phyloP scores from a whole-genome alignment of 2,888 invertebrate species.

The Zaprionus lineosus region DNA sequence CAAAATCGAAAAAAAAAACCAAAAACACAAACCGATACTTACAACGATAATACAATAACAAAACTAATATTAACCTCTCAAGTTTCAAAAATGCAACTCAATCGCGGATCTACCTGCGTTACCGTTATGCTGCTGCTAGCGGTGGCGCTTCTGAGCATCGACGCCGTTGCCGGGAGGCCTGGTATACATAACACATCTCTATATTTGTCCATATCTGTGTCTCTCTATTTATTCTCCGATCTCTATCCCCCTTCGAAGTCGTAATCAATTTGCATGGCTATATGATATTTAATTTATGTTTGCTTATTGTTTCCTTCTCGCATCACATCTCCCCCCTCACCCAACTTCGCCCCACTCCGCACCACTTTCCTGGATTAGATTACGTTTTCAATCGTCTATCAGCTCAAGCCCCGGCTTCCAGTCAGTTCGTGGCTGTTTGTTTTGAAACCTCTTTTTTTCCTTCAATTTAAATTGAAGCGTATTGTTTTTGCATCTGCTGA shows the following conservation, averaged over 20 bases:
- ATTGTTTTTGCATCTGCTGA: too few relatives aligned
- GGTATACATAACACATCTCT: constrained; percentile 42
- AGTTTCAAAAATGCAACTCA: constrained; percentile 58
- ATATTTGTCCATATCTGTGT: too few relatives aligned
- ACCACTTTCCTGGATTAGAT: constrained; percentile 5
- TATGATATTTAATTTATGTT: constrained; percentile 51
- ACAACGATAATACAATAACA: too few relatives aligned
- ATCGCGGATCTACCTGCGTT: constrained; percentile 29
- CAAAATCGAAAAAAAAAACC: neutral
- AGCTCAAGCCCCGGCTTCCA: too few relatives aligned
- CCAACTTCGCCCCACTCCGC: constrained; percentile 1
- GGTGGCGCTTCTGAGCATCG: constrained; percentile 47
- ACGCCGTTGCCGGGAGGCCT: constrained; percentile 63
- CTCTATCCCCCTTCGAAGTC: constrained; percentile 25
- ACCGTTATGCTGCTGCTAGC: constrained; percentile 49
- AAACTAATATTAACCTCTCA: constrained; percentile 18
- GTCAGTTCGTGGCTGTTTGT: too few relatives aligned
- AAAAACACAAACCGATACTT: constrained; percentile 5
- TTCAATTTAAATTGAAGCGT: too few relatives aligned
- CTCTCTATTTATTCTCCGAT: constrained; percentile 21
- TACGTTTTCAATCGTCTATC: too few relatives aligned
- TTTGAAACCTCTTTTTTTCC: too few relatives aligned
- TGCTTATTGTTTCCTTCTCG: constrained; percentile 34
- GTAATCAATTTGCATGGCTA: constrained; percentile 59
- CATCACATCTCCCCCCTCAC: constrained; percentile 4